Conservation (phyloP, 2,113 vertebrate species). For the Megalops atlanticus region DNA sequence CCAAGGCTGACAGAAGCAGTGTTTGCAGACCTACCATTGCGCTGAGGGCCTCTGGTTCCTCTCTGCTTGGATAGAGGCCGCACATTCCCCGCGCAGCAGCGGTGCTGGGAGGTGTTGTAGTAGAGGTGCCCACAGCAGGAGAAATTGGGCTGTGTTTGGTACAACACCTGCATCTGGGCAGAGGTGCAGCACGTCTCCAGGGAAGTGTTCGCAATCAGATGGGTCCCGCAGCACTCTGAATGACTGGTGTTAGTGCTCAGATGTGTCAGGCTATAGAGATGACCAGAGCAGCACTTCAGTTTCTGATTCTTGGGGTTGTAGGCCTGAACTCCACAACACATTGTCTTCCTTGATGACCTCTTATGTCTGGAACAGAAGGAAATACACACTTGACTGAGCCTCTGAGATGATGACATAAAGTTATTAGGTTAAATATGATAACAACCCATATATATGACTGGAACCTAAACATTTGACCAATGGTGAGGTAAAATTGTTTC, state of each 20-base stretch:
- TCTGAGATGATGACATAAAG: too few relatives aligned
- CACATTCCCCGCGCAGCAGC: constrained; percentile 32
- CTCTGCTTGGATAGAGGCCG: too few relatives aligned
- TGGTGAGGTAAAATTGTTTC: too few relatives aligned
- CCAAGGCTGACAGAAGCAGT: neutral
- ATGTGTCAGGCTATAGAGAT: constrained; percentile 37
- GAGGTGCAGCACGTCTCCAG: constrained; percentile 43
- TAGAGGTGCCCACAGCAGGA: constrained; percentile 49
- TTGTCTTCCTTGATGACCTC: neutral
- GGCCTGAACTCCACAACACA: constrained; percentile 43
- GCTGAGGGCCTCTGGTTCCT: too few relatives aligned
- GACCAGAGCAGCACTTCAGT: constrained; percentile 48
- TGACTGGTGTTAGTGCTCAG: fast-evolving
- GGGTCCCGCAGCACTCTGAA: constrained; percentile 43
- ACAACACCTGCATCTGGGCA: constrained; percentile 28
- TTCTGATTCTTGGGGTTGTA: constrained; percentile 29
- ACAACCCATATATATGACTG: too few relatives aligned
- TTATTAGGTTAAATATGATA: too few relatives aligned
- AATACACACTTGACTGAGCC: neutral
- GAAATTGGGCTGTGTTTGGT: neutral
- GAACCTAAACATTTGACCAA: too few relatives aligned
- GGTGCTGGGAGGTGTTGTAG: constrained; percentile 47
- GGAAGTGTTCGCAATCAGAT: neutral
- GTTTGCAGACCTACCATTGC: neutral
- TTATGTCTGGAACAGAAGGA: constrained; percentile 19